Evolutionary conservation across 2,113 vertebrate genomes (phyloP), one percentile per base, ranked within the genome.

Genomic region (Cyanistes caeruleus): DNA sequence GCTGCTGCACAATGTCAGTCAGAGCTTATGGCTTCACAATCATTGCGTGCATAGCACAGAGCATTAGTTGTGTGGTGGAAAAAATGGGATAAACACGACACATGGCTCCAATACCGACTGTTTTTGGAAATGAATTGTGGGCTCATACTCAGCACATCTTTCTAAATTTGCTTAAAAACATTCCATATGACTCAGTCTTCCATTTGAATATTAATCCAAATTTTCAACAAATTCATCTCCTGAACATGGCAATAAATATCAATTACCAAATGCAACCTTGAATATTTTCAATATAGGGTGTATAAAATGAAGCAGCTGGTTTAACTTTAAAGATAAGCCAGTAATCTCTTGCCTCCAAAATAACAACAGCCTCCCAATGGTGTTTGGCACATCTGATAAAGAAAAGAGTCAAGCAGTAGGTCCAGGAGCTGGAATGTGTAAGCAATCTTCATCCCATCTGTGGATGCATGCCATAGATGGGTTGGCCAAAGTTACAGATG

Each of bases 371-470:
- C 35, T 90, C 41, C 31, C 53, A 65, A 3, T 89, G 15, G 43
- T 78, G 48, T 84, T 97, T 90, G 93, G 73, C 33, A 72, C 15
- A 62, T 92, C 73, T 82, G 79, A 95, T 75, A 85, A 76, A 89
- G 69, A 75, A 77, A 83, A 73, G 24, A 93, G 52, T 84, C 67
- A 91, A 87, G 58, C 56, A 51, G 39, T 59, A 81, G n/a, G 44
- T 69, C 78, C 91, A 80, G 70, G 77, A 84, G 37, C 37, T 37
- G 80, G 84, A 96, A 95, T 79, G 72, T 88, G 76, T 79, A 95
- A 97, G 80, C 78, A 89, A 88, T 91, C 93, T 95, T 95, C 67
- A 81, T 77, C 82, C 62, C 87, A 91, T 96, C 88, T 95, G 72
- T 88, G 78, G 31, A 63, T 46, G 39, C 58, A 74, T 58, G 65